Evolutionary conservation across 1,140 invertebrate species (phyloP).

Genomic region (Limonius californicus): DNA sequence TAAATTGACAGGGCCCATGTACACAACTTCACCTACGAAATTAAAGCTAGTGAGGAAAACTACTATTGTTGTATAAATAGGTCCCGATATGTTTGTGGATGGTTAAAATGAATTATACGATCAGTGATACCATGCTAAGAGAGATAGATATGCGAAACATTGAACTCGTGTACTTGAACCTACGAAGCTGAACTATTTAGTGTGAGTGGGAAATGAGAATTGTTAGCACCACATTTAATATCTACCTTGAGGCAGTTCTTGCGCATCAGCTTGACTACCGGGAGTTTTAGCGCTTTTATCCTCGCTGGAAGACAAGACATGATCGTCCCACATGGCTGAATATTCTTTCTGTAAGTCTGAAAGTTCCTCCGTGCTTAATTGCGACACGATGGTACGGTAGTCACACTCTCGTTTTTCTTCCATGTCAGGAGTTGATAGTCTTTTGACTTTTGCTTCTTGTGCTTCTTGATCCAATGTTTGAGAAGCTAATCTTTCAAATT

Average conservation of each 20-base stretch:
- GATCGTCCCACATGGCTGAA: constrained; percentile 49
- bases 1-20: constrained; percentile 47
- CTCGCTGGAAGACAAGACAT: constrained; percentile 48
- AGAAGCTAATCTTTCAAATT: constrained; percentile 57
- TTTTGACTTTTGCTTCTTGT: constrained; percentile 38
- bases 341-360: constrained; percentile 48
- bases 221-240: constrained; percentile 29
- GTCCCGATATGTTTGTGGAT: constrained; percentile 45
- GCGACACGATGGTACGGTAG: constrained; percentile 50
- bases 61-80: constrained; percentile 17
- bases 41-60: constrained; percentile 23
- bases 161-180: background rate
- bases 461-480: constrained; percentile 39
- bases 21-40: constrained; percentile 46
- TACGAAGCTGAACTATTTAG: constrained; percentile 3
- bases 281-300: constrained; percentile 46
- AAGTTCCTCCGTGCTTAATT: constrained; percentile 51
- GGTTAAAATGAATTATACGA: background rate
- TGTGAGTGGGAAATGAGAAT: constrained; percentile 3
- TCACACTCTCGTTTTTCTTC: constrained; percentile 48
- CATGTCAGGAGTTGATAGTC: constrained; percentile 42
- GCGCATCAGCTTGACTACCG: constrained; percentile 45
- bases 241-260: constrained; percentile 49
- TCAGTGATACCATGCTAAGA: constrained; percentile 3
- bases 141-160: background rate